Conservation (phyloP, 2,113 vertebrate species). For the Cathartes aura region DNA sequence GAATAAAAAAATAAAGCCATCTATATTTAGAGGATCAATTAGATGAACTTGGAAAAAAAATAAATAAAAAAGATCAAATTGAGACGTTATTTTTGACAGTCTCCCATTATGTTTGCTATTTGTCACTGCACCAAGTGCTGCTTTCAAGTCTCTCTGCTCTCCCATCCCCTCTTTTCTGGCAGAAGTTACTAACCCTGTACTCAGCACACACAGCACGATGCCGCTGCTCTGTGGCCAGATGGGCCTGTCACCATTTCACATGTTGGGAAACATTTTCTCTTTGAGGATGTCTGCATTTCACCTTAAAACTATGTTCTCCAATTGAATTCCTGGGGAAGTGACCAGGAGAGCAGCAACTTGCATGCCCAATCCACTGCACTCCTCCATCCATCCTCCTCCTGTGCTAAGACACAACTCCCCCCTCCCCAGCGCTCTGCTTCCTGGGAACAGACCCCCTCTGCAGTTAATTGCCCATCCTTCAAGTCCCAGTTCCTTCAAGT, state of each 20-base stretch:
- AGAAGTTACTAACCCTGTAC: background rate
- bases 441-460: background rate
- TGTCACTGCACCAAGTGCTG: background rate
- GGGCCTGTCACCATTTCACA: background rate
- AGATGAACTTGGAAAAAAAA: background rate
- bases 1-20: background rate
- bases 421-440: fast-evolving
- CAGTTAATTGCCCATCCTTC: no score
- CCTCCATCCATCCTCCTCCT: background rate
- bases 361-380: background rate
- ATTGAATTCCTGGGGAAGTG: background rate
- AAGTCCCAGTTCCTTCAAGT: background rate
- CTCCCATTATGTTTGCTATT: background rate
- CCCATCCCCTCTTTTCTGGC: background rate
- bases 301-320: background rate
- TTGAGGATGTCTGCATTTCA: background rate
- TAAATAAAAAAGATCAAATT: background rate
- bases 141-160: background rate
- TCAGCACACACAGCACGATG: fast-evolving
- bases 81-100: background rate
- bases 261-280: background rate
- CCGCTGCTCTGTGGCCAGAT: background rate
- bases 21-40: background rate
- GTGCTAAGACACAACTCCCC: background rate
- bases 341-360: background rate